Evolutionary conservation across 2,797 vertebrate species (phyloP).

Genomic region (Aeoliscus strigatus): DNA sequence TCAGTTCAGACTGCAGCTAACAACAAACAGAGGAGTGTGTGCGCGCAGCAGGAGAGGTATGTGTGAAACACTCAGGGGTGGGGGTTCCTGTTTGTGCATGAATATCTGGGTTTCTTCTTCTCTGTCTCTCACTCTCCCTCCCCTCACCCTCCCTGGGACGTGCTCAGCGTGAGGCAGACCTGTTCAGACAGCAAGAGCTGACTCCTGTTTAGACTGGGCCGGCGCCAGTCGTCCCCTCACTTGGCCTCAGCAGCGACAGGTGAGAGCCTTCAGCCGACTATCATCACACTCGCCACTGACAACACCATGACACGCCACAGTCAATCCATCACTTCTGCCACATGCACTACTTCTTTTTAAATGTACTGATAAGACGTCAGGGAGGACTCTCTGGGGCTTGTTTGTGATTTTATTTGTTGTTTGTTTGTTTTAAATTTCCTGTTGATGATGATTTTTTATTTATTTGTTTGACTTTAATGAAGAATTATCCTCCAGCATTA

Average conservation of each 20-base stretch:
- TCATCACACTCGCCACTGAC: conserved; percentile 61
- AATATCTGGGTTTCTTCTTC: conserved; percentile 23
- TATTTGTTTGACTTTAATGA: too few relatives aligned
- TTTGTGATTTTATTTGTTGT: not conserved
- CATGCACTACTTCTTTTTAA: conserved; percentile 12
- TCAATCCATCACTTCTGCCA: conserved; percentile 59
- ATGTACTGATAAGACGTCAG: conserved; percentile 20
- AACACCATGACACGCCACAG: conserved; percentile 41
- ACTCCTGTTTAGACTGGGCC: conserved; percentile 73
- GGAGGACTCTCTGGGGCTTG: not conserved
- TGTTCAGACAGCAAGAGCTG: conserved; percentile 63
- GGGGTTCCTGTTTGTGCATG: conserved; percentile 6
- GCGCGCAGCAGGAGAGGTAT: conserved; percentile 4
- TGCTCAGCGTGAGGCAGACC: conserved; percentile 52
- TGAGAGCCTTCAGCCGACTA: conserved; percentile 68
- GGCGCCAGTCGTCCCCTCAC: conserved; percentile 66
- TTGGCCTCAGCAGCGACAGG: conserved; percentile 60
- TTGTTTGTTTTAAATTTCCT: conserved; percentile 3
- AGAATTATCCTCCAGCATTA: too few relatives aligned
- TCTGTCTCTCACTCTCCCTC: conserved; percentile 10
- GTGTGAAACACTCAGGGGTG: conserved; percentile 3
- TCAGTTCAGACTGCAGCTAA: conserved; percentile 7
- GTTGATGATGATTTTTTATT: not conserved
- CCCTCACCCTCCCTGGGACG: conserved; percentile 6
- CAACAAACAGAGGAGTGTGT: conserved; percentile 8